Conservation (phyloP, 2,113 vertebrate genomes). For the Dasyornis broadbenti region DNA sequence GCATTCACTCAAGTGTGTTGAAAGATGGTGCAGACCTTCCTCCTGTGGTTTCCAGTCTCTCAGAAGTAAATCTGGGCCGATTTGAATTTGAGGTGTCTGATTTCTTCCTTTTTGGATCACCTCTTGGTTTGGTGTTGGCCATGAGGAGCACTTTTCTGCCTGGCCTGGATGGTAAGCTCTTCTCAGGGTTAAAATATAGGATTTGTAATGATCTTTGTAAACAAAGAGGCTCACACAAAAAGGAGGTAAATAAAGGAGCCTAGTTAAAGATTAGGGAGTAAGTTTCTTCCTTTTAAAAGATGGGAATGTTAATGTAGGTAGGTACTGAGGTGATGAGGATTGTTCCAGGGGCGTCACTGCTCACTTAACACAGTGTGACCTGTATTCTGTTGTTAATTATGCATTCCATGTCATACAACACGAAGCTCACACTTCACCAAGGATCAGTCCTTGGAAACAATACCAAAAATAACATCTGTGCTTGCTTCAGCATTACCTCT, state of each 20-base stretch:
- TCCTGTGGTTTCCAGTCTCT: slow-evolving; percentile 65
- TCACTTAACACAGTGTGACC: not conserved
- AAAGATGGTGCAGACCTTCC: slow-evolving; percentile 81
- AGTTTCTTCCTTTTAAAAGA: not conserved
- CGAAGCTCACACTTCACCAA: not conserved
- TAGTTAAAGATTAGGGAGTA: not conserved
- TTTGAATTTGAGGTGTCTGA: slow-evolving; percentile 95
- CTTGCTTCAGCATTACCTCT: not conserved
- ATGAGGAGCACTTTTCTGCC: slow-evolving; percentile 94
- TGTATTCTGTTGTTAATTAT: not conserved
- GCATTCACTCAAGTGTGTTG: slow-evolving; percentile 79
- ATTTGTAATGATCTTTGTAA: not conserved
- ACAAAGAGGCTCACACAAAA: not conserved
- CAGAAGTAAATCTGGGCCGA: slow-evolving; percentile 79
- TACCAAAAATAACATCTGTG: not conserved
- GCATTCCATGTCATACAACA: not conserved
- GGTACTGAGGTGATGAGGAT: not conserved
- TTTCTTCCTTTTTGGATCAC: slow-evolving; percentile 94
- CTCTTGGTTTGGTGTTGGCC: slow-evolving; percentile 91
- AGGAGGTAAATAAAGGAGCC: not conserved
- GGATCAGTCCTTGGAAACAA: not conserved
- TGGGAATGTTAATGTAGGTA: not conserved
- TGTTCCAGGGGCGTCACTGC: not conserved
- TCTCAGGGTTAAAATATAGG: not conserved
- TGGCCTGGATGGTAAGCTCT: slow-evolving; percentile 82